Evolutionary conservation across 2,113 vertebrate species (phyloP), one percentile per base, ranked within the genome.

Genomic region (Oreochromis niloticus): DNA sequence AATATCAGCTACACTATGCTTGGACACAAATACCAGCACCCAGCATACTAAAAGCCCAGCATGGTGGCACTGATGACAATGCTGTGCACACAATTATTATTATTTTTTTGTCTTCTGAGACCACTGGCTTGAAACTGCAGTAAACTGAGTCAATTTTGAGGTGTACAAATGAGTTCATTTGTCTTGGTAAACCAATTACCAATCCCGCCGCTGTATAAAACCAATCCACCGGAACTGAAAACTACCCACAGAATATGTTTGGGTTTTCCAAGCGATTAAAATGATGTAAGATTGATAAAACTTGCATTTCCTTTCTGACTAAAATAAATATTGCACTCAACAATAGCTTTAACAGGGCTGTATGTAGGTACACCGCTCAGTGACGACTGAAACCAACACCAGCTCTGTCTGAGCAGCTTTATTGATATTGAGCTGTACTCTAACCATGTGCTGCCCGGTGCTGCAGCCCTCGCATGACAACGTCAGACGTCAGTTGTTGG

Each of bases 341-440:
- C 30, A 82, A 52, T 30, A 52, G 30, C 14, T 30, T 78, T n/a
- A 61, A 59, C 13, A 75, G 80, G 73, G 43, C 59, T 79, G 30
- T 7, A 41, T 61, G 24, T 39, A 8, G 4, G 24, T 30, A 19
- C 27, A 56, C 55, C 34, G 54, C 30, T 82, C 66, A 61, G 57
- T 52, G 13, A 63, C 8, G 63, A 27, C 22, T 36, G 27, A 80
- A 52, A 52, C 10, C 22, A 63, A 63, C 83, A 41, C 7, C 48
- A 73, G 81, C 48, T 54, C 32, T 54, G 56, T 79, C 82, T 39
- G 63, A 52, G 86, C 89, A 85, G 82, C 82, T 79, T 34, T 81
- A 92, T 91, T 91, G 88, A 92, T 90, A 91, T 90, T 87, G 84
- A 85, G 32, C n/a, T 78, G 66, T 86, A 22, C 73, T 88, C 85